These are phyloP conservation scores for Masnerella sp. DNA, from an alignment of 2,888 invertebrate genomes.

Conservation along the genomic window DNA sequence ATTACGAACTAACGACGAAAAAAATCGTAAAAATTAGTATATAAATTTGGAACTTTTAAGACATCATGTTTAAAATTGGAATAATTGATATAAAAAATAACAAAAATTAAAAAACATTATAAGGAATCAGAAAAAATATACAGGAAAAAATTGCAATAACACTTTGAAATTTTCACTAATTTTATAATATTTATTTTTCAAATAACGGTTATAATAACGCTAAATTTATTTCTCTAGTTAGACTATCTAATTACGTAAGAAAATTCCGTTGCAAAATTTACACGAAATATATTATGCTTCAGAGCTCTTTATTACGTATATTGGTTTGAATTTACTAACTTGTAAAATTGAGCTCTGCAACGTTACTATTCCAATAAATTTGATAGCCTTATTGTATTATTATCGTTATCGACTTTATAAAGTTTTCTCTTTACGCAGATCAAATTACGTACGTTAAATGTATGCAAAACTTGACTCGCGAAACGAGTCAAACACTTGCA, in stretches of 20 bases:
- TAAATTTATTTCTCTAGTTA: slow-evolving; percentile 29
- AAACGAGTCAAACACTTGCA: slow-evolving; percentile 7
- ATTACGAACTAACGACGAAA: too few species aligned
- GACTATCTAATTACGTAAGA: slow-evolving; percentile 24
- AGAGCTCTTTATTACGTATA: slow-evolving; percentile 12
- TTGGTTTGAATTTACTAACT: slow-evolving; percentile 13
- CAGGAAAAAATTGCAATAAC: not conserved
- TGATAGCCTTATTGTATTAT: slow-evolving; percentile 18
- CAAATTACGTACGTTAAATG: slow-evolving; percentile 19
- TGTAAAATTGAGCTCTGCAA: slow-evolving; percentile 24
- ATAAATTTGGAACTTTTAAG: too few species aligned
- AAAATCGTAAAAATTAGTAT: too few species aligned
- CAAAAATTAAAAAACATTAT: too few species aligned
- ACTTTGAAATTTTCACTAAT: too few species aligned
- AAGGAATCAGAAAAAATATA: not conserved
- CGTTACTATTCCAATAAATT: slow-evolving; percentile 26
- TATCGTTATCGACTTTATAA: slow-evolving; percentile 21
- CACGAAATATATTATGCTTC: slow-evolving; percentile 36
- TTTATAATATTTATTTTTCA: too few species aligned
- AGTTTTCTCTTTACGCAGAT: slow-evolving; percentile 17
- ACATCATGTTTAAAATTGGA: too few species aligned
- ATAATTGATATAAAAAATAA: too few species aligned
- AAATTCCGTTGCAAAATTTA: slow-evolving; percentile 25
- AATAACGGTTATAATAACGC: slow-evolving; percentile 18
- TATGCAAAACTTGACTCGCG: slow-evolving; percentile 3